Conservation (phyloP, 2,113 vertebrate species). For the Sturnira hondurensis region DNA sequence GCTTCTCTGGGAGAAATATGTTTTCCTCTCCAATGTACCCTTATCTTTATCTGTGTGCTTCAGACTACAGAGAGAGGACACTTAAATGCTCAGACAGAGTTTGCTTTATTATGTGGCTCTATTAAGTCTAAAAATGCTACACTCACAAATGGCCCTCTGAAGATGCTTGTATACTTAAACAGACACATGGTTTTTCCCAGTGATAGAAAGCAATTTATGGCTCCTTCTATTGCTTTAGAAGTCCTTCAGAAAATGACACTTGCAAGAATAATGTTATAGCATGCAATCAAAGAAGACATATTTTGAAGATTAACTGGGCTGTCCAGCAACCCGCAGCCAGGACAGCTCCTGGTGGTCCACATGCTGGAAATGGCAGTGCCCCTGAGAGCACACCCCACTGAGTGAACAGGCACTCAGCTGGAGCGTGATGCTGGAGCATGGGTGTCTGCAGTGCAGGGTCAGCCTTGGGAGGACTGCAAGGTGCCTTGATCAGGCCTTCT, state of each 20-base stretch:
- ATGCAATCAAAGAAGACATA: conserved; percentile 10
- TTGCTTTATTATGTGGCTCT: conserved; percentile 59
- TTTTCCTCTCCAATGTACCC: conserved; percentile 51
- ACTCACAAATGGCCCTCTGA: conserved; percentile 54
- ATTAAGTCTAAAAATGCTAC: conserved; percentile 53
- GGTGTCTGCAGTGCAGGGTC: too few relatives aligned
- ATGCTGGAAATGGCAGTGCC: background rate
- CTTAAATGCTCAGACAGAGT: conserved; percentile 20
- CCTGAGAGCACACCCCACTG: background rate
- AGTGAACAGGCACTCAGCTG: background rate
- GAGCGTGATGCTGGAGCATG: background rate
- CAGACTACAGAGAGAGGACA: conserved; percentile 13
- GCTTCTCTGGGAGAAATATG: conserved; percentile 43
- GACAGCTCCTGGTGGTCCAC: background rate
- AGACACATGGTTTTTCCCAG: conserved; percentile 40
- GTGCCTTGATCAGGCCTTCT: background rate
- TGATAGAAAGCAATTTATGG: conserved; percentile 46
- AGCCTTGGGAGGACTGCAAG: background rate
- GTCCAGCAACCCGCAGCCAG: background rate
- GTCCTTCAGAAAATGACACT: conserved; percentile 53
- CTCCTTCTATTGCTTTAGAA: conserved; percentile 48
- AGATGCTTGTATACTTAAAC: conserved; percentile 54
- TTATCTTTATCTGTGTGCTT: conserved; percentile 50
- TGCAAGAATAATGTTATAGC: conserved; percentile 20
- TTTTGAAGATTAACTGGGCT: conserved; percentile 34